Conservation (phyloP, 2,888 invertebrate genomes). For the Parthenolecanium corni region DNA sequence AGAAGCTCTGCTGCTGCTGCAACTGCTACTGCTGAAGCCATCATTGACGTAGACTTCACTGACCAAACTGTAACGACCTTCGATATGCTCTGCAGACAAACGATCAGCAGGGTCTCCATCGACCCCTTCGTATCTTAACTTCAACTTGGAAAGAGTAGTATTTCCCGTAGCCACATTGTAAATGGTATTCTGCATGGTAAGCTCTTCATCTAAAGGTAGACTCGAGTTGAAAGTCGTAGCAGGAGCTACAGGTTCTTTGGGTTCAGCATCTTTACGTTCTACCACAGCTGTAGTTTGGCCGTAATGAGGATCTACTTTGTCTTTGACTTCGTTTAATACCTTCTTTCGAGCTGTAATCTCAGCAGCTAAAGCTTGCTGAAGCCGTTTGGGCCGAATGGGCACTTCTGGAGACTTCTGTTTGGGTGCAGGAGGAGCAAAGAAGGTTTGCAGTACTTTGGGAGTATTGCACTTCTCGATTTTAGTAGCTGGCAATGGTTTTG, state of each 20-base stretch:
- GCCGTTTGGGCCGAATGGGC: background rate
- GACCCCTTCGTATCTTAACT: constrained; percentile 21
- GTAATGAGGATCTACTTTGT: background rate
- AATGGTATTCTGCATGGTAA: constrained; percentile 47
- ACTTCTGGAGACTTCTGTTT: background rate
- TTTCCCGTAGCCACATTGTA: constrained; percentile 52
- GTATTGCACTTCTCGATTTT: background rate
- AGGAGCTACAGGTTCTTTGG: background rate
- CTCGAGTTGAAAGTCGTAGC: background rate
- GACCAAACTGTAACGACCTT: constrained; percentile 53
- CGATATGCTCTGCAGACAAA: background rate
- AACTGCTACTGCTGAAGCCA: constrained; percentile 44
- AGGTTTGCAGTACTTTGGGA: too few species aligned
- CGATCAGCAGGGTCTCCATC: constrained; percentile 13
- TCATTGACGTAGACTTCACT: constrained; percentile 70
- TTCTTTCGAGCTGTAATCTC: background rate
- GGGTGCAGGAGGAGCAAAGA: background rate
- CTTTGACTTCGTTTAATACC: background rate
- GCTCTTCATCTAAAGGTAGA: constrained; percentile 65
- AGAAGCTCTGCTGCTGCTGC: background rate
- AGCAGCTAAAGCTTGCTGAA: background rate
- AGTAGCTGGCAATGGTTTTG: too few species aligned
- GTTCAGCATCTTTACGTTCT: background rate
- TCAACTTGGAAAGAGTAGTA: constrained; percentile 42
- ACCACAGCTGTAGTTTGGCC: background rate